Base-by-base conservation (phyloP, 2,113 vertebrate species). In the Prunella himalayana region DNA sequence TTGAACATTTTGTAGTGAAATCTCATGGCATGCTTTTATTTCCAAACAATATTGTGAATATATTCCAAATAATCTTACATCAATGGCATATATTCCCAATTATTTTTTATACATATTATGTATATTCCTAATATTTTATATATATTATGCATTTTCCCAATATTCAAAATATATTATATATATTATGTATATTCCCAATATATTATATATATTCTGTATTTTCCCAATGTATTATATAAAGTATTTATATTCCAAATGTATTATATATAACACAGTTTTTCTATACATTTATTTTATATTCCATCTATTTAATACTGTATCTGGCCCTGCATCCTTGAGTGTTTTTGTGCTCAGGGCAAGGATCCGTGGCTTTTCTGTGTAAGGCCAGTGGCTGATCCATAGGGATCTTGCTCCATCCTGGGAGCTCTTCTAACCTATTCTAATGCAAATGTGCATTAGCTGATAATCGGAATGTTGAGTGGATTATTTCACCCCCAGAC, bases 401-500 rank as follows among this genome's bases (percentile, higher is more conserved):
- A 11, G 86, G 92, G 92, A 92, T 93, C 95, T 47, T 6, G 50
- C 88, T 92, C 60, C 84, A 81, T 86, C 83, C 80, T 0, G 14
- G 92, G 83, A 90, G 92, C 92, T 94, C 61, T 54, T 57, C 57
- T 14, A 17, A 45, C 90, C 92, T 70, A 90, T 94, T 94, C 69
- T 94, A 22, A 95, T 93, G 88, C 88, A 94, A 96, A 96, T 96
- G 83, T 18, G 18, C 59, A 14, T 85, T 69, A 94, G 91, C 73
- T 73, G 95, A 84, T 97, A 94, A 91, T 91, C 96, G 31, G 68
- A 51, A 60, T 16, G 88, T 78, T 41, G 94, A 96, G 83, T 78
- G 92, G 91, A 92, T 94, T 96, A 89, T 95, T 97, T 97, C 92
- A 84, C 88, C 88, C 77, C 91, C 80, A 75, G 91, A 83, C 16